Evolutionary conservation across 2,888 invertebrate species (phyloP).

Genomic region (Drosophila incognita): DNA sequence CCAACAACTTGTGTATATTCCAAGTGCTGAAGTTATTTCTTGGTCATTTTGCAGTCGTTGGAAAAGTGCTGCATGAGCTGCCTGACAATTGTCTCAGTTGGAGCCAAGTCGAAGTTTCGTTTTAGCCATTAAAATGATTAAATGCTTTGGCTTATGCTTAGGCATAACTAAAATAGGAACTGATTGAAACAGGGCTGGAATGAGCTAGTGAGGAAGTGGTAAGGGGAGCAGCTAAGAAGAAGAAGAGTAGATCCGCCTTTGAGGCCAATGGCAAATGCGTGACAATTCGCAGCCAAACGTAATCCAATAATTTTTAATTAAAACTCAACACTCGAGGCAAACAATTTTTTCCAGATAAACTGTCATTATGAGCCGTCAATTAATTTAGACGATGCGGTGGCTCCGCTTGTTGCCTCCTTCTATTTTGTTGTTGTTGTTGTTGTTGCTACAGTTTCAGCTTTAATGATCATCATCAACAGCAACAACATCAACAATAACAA

Average conservation of each 20-base stretch:
- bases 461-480: slow-evolving; percentile 77
- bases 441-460: slow-evolving; percentile 60
- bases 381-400: slow-evolving; percentile 74
- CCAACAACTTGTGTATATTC: background rate
- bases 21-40: slow-evolving; percentile 5
- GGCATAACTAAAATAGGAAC: slow-evolving; percentile 79
- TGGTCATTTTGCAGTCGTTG: slow-evolving; percentile 17
- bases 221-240: background rate
- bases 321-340: slow-evolving; percentile 80
- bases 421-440: slow-evolving; percentile 5
- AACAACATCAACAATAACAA: slow-evolving; percentile 31
- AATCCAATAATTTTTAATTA: slow-evolving; percentile 81
- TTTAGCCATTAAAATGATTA: slow-evolving; percentile 82
- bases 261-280: slow-evolving; percentile 57
- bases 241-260: slow-evolving; percentile 1
- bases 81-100: slow-evolving; percentile 61
- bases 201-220: background rate
- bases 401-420: slow-evolving; percentile 28
- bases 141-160: slow-evolving; percentile 82
- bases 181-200: slow-evolving; percentile 21
- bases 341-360: slow-evolving; percentile 81
- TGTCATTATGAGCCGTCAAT: slow-evolving; percentile 82
- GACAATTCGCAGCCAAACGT: slow-evolving; percentile 67
- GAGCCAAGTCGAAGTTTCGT: slow-evolving; percentile 33
- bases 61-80: slow-evolving; percentile 55